A percentile compares a stretch with the other conserved stretches of the same genome.
These are phyloP conservation scores for Malurus leucopterus DNA, from an alignment of 2,797 vertebrate species.

Conservation along the genomic window DNA sequence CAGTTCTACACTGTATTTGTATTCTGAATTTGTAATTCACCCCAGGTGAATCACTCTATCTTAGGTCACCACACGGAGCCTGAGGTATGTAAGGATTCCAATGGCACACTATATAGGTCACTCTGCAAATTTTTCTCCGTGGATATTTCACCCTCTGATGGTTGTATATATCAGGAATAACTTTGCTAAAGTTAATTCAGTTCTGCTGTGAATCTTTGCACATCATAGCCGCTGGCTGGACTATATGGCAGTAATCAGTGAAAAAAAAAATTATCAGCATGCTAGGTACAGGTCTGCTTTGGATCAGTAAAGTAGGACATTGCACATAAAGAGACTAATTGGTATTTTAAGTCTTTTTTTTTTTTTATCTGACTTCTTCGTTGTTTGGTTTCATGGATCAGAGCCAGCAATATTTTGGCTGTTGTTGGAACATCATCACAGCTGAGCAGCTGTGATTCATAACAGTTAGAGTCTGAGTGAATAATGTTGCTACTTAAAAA, in stretches of 20 bases:
- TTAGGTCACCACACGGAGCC: background rate
- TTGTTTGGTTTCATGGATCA: background rate
- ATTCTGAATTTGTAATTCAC: too few species aligned
- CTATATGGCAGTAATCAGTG: background rate
- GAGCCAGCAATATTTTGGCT: background rate
- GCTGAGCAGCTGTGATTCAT: constrained; percentile 23
- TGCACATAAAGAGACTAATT: background rate
- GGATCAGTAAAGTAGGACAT: background rate
- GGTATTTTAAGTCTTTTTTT: background rate
- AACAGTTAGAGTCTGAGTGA: background rate
- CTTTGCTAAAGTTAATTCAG: background rate
- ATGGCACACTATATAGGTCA: background rate
- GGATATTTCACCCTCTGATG: background rate
- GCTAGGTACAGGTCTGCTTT: background rate
- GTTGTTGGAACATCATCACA: constrained; percentile 6
- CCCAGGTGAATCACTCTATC: background rate
- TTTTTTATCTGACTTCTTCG: background rate
- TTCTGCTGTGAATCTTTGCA: background rate
- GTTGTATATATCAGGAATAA: background rate
- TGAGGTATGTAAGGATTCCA: background rate
- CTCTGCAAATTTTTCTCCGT: background rate
- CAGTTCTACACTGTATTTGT: background rate
- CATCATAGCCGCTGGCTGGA: background rate
- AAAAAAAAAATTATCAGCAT: background rate
- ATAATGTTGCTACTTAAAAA: background rate